Base-by-base conservation (phyloP, 2,113 vertebrate species). In the Dasyornis broadbenti region DNA sequence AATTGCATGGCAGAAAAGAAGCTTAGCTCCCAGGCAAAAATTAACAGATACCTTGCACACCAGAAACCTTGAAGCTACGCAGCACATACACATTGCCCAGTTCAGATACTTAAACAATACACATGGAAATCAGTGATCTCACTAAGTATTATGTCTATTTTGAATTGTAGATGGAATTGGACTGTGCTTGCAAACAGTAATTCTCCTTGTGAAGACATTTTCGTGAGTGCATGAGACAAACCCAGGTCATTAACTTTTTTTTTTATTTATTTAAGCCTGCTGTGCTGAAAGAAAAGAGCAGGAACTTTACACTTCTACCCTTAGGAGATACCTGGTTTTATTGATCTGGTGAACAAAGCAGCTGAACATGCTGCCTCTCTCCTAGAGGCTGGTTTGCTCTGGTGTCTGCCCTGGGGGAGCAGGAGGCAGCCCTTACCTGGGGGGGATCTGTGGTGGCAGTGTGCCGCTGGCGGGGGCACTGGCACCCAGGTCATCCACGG, bases 401-500 rank as follows among this genome's bases (percentile, higher is more conserved):
- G 50, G 33, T 22, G 42, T 57, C 11, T 44, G 63, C 5, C 50
- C 28, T 6, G 2, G n/a, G 37, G 71, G 44, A 63, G 53, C 30
- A 6, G 69, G 27, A 75, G 31, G 54, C 66, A 81, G 31, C 15
- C 59, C 98, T 97, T 98, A 97, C 99, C 98, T 99, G 94, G 98
- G 93, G 31, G 96, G 87, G 26, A 98, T 96, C 86, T 98, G 98
- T 92, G 98, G 96, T 9, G 98, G 97, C 47, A 98, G 95, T 8
- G 98, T 98, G 94, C 98, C 97, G 66, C 98, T 98, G 69, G 98
- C 95, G 31, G 99, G 98, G 26, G 98, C 98, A 95, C 98, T 98
- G 76, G 98, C 97, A 95, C 99, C 99, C 45, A 99, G 98, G 95
- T 99, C 99, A 54, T 99, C 99, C 61, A 99, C 98, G 1, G 99